These are phyloP conservation scores for Tribolium castaneum DNA, from an alignment of 1,140 invertebrate genomes.

Conservation along the genomic window DNA sequence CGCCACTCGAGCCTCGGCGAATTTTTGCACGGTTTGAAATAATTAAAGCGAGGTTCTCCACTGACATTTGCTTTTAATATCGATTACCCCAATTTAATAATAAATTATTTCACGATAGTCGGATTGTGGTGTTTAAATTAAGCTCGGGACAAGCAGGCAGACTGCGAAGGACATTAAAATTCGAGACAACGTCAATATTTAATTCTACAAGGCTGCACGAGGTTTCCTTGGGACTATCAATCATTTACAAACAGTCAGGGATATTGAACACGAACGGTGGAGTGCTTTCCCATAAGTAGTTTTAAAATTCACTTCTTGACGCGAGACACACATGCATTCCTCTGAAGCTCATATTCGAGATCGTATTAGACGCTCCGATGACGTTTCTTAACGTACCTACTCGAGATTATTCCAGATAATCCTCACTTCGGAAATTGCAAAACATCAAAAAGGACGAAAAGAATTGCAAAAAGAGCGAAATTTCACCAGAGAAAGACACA, in stretches of 20 bases:
- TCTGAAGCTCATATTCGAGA: neutral
- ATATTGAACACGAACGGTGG: constrained; percentile 48
- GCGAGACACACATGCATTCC: constrained; percentile 31
- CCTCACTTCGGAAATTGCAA: neutral
- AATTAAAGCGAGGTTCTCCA: neutral
- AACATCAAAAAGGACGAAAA: neutral
- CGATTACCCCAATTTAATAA: constrained; percentile 19
- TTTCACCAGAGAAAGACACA: no score
- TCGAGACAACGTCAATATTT: constrained; percentile 55
- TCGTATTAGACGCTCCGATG: constrained; percentile 14
- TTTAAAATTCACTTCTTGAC: constrained; percentile 48
- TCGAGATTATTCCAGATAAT: constrained; percentile 1
- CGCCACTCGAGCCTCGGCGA: neutral
- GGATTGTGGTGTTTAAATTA: constrained; percentile 41
- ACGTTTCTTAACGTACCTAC: constrained; percentile 22
- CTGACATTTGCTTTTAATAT: neutral
- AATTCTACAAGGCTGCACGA: constrained; percentile 50
- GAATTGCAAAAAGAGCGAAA: neutral
- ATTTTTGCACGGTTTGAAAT: neutral
- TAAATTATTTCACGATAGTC: constrained; percentile 38
- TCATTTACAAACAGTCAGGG: constrained; percentile 54
- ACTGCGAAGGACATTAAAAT: constrained; percentile 49
- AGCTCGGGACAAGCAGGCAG: constrained; percentile 22
- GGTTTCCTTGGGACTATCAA: constrained; percentile 53
- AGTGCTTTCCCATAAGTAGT: constrained; percentile 47